Evolutionary conservation across 2,888 invertebrate species (phyloP).

Genomic region (Eulithis prunata): DNA sequence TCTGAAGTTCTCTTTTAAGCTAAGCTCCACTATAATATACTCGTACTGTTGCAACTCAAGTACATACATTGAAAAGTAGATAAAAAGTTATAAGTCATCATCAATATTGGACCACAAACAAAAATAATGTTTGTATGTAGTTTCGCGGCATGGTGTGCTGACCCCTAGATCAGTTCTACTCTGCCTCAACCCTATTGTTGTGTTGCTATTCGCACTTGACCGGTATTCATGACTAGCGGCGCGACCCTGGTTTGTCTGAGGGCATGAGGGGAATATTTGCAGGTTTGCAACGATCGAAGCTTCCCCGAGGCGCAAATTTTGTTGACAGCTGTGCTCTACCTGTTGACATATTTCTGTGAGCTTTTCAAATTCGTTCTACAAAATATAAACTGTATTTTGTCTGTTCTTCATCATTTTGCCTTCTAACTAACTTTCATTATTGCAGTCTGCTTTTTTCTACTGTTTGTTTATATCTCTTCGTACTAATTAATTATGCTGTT

Average conservation of each 20-base stretch:
- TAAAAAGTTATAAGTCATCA: too few relatives aligned
- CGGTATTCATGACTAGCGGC: constrained; percentile 26
- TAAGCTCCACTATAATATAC: too few relatives aligned
- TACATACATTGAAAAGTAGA: too few relatives aligned
- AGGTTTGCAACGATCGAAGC: constrained; percentile 19
- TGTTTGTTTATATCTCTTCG: neutral
- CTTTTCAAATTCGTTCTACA: constrained; percentile 7
- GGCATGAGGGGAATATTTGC: constrained; percentile 25
- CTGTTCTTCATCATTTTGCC: neutral
- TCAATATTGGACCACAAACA: too few relatives aligned
- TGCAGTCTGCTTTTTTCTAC: neutral
- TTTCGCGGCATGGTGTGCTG: constrained; percentile 1
- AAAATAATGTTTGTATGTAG: too few relatives aligned
- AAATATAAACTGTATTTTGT: constrained; percentile 1
- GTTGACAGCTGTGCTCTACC: constrained; percentile 32
- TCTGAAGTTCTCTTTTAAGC: too few relatives aligned
- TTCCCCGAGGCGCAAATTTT: constrained; percentile 28
- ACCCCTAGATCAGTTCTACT: constrained; percentile 7
- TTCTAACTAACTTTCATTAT: neutral
- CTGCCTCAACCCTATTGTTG: constrained; percentile 18
- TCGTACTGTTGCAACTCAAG: too few relatives aligned
- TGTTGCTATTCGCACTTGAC: constrained; percentile 24
- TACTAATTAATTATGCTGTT: neutral
- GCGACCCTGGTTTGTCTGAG: constrained; percentile 22
- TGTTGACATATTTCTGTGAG: constrained; percentile 28